Conservation (phyloP, 2,888 invertebrate genomes). For the Euplexia lucipara region DNA sequence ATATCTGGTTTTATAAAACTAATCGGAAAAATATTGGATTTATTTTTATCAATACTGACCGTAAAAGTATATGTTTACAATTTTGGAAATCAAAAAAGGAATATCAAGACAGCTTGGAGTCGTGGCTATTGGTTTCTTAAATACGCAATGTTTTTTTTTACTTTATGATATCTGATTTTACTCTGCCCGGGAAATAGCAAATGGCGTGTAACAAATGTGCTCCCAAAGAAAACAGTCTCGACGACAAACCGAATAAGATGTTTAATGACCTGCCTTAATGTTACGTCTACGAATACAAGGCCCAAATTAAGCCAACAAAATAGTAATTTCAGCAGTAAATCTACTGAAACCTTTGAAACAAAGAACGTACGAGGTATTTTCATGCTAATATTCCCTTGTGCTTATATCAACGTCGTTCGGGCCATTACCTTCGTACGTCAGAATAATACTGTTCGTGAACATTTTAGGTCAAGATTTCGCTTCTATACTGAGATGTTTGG, state of each 20-base stretch:
- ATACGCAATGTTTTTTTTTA: neutral
- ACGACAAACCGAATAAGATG: conserved; percentile 24
- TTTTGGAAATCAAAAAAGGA: too few relatives aligned
- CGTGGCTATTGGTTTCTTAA: neutral
- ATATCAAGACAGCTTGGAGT: too few relatives aligned
- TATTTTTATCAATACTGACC: too few relatives aligned
- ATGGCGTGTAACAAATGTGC: conserved; percentile 36
- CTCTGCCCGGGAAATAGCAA: conserved; percentile 2
- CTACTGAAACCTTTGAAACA: conserved; percentile 43
- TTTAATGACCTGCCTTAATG: conserved; percentile 34
- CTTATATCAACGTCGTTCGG: conserved; percentile 45
- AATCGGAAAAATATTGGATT: too few relatives aligned
- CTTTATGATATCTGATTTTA: conserved; percentile 28
- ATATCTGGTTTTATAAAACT: neutral
- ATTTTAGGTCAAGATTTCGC: conserved; percentile 43
- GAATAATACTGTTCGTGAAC: conserved; percentile 31
- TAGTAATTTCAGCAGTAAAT: conserved; percentile 45
- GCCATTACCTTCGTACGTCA: conserved; percentile 41
- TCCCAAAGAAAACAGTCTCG: conserved; percentile 27
- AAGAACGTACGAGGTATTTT: conserved; percentile 35
- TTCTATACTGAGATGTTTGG: conserved; percentile 17
- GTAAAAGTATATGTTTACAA: too few relatives aligned
- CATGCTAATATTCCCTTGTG: conserved; percentile 48
- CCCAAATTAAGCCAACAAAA: conserved; percentile 30
- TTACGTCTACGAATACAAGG: conserved; percentile 18